Base-by-base conservation (phyloP, 2,113 vertebrate genomes). In the Stegastes partitus region DNA sequence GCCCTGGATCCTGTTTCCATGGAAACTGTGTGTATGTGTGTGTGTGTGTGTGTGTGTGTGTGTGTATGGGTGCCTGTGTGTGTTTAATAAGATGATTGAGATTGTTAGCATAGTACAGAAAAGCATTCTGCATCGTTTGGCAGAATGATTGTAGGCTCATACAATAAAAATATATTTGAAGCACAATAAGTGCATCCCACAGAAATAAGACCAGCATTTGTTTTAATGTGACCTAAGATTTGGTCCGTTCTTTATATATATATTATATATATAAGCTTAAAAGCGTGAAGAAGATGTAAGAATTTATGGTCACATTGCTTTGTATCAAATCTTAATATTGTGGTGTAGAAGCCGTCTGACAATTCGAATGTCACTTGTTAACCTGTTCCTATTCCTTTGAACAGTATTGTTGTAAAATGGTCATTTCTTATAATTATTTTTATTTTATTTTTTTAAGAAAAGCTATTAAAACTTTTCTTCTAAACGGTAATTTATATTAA, bases 1-100 rank as follows among this genome's bases (percentile, higher is more conserved):
- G 82, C 85, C 86, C 85, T 83, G 85, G 88, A 88, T 93, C 85
- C 86, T 85, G 94, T 95, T 94, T 89, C 93, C 93, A 94, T 94
- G 94, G 94, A 93, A 95, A 94, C 94, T 86, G 85, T 78, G 79
- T 89, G 83, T 89, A 56, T 62, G 73, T 77, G 57, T 19, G 54
- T 79, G 68, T 77, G 65, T 63, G 66, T 57, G n/a, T 74, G 64
- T 68, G 67, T 68, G 80, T 57, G 11, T 44, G 68, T 85, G 81
- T 57, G 68, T 67, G 66, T 67, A 73, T 67, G 18, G 51, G 68
- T 81, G 77, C 2, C 1, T 50, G 47, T 50, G 47, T 50, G 47
- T 50, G 84, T 87, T 81, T 88, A 92, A 93, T 85, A 79, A 84
- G 84, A 92, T 85, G 89, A 90, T 82, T 80, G 90, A 89, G 81